Base-by-base conservation (phyloP, 1,140 invertebrate genomes). In the Holotrichia oblita region DNA sequence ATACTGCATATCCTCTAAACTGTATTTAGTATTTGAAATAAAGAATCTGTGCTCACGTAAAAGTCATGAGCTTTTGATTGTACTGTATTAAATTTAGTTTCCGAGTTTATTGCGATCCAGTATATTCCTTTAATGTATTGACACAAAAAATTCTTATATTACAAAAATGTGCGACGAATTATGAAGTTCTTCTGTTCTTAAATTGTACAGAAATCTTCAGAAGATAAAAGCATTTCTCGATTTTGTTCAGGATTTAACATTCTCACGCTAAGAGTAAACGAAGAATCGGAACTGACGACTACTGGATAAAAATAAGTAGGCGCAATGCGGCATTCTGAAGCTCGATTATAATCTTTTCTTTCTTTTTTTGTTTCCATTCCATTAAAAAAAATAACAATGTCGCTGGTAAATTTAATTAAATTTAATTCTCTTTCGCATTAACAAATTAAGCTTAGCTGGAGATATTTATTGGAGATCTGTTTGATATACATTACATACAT, bases 281-380 rank as follows among this genome's bases (percentile, higher is more conserved):
- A 69, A 69, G 22, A 69, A 69, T 69, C 61, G 61, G 22, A 69
- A 69, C 12, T 69, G 61, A 8, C 22, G 12, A 69, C 61, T 34
- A 6, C 17, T 12, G 20, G 22, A 34, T 27, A 27, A 69, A 27
- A 69, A 69, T 27, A 69, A 24, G 22, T 22, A 17, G 3, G 61
- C 61, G 61, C 61, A 69, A 22, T 69, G 61, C 61, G 61, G 61
- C 10, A 27, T 69, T 12, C 22, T 27, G 6, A 69, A 69, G 61
- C 22, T 69, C 22, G 61, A 69, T 34, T 69, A 34, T 69, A 34
- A 69, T 69, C 27, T 69, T 69, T 69, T 69, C 22, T 69, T 69
- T 14, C 8, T 9, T 69, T 69, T 64, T 27, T 34, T 7, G 20
- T 69, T 69, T 27, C 61, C 20, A 24, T 14, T 34, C 27, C 20